A percentile compares a stretch with the other conserved stretches of the same genome.
Conservation (phyloP, 2,888 invertebrate species). For the Metopia argyrocephala region DNA sequence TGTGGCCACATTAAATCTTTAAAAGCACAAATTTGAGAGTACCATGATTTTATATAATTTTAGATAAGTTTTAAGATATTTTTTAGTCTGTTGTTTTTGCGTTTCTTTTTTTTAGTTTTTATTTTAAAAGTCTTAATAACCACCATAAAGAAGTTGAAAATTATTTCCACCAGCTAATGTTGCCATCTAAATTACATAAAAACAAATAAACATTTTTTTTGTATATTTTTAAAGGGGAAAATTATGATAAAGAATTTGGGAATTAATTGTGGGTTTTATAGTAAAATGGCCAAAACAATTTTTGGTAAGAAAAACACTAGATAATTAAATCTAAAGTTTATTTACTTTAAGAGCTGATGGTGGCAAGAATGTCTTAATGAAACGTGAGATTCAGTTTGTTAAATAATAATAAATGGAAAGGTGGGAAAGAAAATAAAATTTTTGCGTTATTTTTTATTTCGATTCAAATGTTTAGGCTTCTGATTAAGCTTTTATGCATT, state of each 20-base stretch:
- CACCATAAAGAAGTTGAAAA: constrained; percentile 30
- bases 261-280: neutral
- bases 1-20: neutral
- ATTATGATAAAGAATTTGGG: constrained; percentile 12
- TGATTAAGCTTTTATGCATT: too few species aligned
- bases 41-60: constrained; percentile 48
- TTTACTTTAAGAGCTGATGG: neutral
- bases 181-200: constrained; percentile 25
- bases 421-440: too few species aligned
- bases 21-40: constrained; percentile 8
- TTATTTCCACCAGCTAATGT: constrained; percentile 32
- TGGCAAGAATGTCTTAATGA: neutral
- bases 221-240: neutral
- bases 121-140: constrained; percentile 53
- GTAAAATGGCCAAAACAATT: neutral
- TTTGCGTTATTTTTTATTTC: too few species aligned
- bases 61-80: constrained; percentile 36
- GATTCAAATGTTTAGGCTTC: too few species aligned
- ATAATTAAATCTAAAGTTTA: neutral
- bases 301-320: too few species aligned
- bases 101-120: neutral
- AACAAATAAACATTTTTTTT: constrained; percentile 32
- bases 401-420: too few species aligned
- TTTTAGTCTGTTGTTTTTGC: constrained; percentile 2
- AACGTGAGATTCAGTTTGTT: neutral